Percentiles rank a stretch among this genome's conserved stretches.
Conservation (phyloP, 2,888 invertebrate genomes). For the Dendrolimus houi region DNA sequence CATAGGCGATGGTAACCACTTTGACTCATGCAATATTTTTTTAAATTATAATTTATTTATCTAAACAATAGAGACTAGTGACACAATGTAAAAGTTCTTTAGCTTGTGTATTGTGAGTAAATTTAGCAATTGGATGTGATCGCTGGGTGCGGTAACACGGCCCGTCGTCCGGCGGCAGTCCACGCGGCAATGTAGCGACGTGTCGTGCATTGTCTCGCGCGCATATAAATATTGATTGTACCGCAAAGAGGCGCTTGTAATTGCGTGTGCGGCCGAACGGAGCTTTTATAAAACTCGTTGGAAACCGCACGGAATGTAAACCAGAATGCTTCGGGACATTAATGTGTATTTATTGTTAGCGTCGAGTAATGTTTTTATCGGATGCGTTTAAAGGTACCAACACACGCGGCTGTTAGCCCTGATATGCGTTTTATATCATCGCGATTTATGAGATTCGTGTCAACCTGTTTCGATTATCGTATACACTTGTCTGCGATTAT, state of each 20-base stretch:
- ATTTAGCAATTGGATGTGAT: conserved; percentile 30
- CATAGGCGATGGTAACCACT: too few species aligned
- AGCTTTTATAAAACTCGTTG: conserved; percentile 73
- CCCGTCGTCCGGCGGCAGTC: conserved; percentile 19
- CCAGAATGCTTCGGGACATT: conserved; percentile 71
- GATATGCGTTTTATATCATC: conserved; percentile 31
- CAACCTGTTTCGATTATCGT: conserved; percentile 7
- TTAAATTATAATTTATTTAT: too few species aligned
- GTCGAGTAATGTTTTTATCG: conserved; percentile 74
- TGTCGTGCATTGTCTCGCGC: conserved; percentile 50
- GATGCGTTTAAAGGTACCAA: conserved; percentile 39
- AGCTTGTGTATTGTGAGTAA: conserved; percentile 13
- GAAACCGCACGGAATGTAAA: conserved; percentile 72
- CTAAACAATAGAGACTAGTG: too few species aligned
- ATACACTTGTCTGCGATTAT: not conserved
- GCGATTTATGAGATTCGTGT: conserved; percentile 19
- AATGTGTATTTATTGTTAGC: conserved; percentile 75
- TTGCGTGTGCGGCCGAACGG: conserved; percentile 68
- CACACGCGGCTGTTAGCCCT: conserved; percentile 45
- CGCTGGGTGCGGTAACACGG: conserved; percentile 26
- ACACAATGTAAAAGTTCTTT: not conserved
- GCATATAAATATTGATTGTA: conserved; percentile 65
- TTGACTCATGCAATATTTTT: too few species aligned
- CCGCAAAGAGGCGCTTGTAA: conserved; percentile 68
- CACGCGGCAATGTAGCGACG: conserved; percentile 46